Conservation (phyloP, 2,797 vertebrate species). For the Basileuterus tristriatus region DNA sequence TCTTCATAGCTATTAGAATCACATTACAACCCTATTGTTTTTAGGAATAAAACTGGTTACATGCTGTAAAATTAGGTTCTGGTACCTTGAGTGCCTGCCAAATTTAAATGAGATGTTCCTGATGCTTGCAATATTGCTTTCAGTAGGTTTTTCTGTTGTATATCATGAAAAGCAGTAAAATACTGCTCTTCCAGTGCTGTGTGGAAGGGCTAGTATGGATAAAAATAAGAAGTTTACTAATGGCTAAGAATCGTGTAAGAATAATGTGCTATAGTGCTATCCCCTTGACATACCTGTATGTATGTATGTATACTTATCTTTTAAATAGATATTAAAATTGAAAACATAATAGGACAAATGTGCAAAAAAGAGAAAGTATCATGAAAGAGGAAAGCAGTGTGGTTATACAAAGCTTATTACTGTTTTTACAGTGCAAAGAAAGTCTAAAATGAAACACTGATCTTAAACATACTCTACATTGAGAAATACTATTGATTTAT, state of each 20-base stretch:
- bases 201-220: background rate
- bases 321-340: conserved; percentile 7
- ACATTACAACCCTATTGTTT: background rate
- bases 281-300: conserved; percentile 30
- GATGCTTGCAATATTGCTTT: background rate
- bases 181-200: background rate
- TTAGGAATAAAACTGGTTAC: background rate
- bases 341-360: background rate
- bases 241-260: background rate
- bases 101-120: background rate
- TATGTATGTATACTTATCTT: background rate
- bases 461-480: background rate
- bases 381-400: background rate
- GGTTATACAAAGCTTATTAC: background rate
- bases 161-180: background rate
- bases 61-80: background rate
- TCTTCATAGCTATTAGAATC: background rate
- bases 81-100: background rate
- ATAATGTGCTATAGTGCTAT: conserved; percentile 44
- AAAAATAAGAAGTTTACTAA: background rate
- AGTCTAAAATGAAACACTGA: background rate
- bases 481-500: background rate
- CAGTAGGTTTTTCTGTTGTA: background rate
- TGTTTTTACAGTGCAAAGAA: background rate
- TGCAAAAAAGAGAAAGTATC: background rate